Percentiles rank a stretch among this genome's conserved stretches.
Conservation (phyloP, 2,113 vertebrate genomes). For the Peromyscus leucopus region DNA sequence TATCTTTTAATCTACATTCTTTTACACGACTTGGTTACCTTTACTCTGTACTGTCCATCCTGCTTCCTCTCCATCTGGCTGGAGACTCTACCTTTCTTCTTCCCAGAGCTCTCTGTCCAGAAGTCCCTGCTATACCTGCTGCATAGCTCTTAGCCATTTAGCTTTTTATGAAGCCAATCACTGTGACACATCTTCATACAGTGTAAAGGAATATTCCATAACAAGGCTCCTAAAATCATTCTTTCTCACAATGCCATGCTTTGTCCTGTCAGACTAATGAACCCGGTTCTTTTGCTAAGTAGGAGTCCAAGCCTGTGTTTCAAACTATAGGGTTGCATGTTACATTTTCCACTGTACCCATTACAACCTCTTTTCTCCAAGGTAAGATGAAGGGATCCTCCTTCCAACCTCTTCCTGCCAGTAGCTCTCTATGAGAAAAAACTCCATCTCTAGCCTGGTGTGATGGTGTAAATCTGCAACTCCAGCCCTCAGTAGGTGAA, state of each 20-base stretch:
- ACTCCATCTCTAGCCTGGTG: neutral
- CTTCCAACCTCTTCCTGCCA: neutral
- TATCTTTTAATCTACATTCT: neutral
- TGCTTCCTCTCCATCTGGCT: too few relatives aligned
- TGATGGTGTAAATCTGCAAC: neutral
- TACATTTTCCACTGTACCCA: neutral
- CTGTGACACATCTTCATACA: neutral
- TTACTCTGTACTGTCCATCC: too few relatives aligned
- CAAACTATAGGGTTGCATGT: neutral
- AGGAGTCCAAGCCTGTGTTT: neutral
- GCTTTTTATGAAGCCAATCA: too few relatives aligned
- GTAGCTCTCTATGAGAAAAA: neutral
- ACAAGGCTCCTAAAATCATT: neutral
- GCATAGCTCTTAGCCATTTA: too few relatives aligned
- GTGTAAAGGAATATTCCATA: too few relatives aligned
- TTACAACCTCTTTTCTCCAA: neutral
- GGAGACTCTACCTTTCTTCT: too few relatives aligned
- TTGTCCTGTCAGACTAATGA: neutral
- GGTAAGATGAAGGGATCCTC: neutral
- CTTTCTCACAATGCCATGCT: neutral
- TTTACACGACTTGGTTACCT: neutral
- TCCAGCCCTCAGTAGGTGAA: neutral
- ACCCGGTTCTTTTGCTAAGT: neutral
- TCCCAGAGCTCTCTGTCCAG: too few relatives aligned
- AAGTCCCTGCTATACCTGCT: too few relatives aligned